A percentile compares a stretch with the other conserved stretches of the same genome.
These are phyloP conservation scores for Sander lucioperca DNA, from an alignment of 2,113 vertebrate genomes.

Conservation along the genomic window DNA sequence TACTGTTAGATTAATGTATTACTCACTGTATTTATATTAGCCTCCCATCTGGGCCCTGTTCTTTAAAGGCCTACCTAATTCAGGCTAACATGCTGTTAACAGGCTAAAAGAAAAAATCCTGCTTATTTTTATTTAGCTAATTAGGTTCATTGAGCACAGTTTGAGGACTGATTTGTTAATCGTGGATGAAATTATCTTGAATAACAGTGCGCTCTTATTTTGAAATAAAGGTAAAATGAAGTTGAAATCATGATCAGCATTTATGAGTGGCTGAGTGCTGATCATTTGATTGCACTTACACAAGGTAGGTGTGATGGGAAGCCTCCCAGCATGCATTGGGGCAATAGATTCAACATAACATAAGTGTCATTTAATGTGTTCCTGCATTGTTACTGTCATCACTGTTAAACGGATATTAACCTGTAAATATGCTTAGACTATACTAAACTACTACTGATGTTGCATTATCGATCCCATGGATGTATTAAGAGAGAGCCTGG, in stretches of 20 bases:
- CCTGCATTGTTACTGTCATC: background rate
- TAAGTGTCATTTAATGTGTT: background rate
- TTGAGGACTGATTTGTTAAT: background rate
- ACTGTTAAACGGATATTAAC: no score
- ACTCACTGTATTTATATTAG: background rate
- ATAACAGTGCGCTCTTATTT: background rate
- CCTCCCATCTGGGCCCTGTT: background rate
- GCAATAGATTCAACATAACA: background rate
- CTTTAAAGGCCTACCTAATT: background rate
- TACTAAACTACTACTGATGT: background rate
- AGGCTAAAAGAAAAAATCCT: background rate
- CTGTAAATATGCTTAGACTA: no score
- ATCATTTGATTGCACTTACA: background rate
- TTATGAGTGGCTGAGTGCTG: no score
- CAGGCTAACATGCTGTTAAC: background rate
- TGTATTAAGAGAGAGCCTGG: background rate
- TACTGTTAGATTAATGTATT: background rate
- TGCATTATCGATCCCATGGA: background rate
- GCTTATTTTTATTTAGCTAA: background rate
- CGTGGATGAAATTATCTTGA: background rate
- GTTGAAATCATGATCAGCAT: background rate
- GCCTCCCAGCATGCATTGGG: conserved; percentile 17
- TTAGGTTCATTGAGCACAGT: background rate
- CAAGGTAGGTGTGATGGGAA: background rate
- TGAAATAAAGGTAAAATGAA: background rate